Base-by-base conservation (phyloP, 2,113 vertebrate species). In the Ictidomys tridecemlineatus region DNA sequence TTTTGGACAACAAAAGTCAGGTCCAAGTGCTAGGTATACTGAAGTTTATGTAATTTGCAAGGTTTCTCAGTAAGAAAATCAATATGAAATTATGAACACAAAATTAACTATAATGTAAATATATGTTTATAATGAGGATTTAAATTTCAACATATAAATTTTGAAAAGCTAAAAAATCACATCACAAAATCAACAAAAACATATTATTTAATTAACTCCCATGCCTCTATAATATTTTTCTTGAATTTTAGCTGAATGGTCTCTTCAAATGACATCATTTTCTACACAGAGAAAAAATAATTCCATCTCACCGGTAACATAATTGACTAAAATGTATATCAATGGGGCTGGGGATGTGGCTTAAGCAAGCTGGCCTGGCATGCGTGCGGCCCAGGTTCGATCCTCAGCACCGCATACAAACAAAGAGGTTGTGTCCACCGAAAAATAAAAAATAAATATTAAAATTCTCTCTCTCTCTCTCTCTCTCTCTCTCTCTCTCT, bases 261-360 rank as follows among this genome's bases (percentile, higher is more conserved):
- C 17, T 65, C 26, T 53, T 78, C 69, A 48, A 61, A 45, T 69
- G 37, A 67, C 12, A 69, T 70, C 18, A 30, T 86, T 91, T 94
- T 92, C 61, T 91, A 80, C 18, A 30, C 8, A 80, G 45, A 94
- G 24, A 56, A 65, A 95, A 96, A 90, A 77, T 30, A 82, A 92
- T 58, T 90, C 13, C 1, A 5, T 83, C 53, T 85, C 69, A 74
- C 37, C 14, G 67, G 42, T 84, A 65, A 10, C 11, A 51, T 39
- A 67, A 73, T 20, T 79, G 32, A 9, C 48, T 78, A 89, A 56
- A 51, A 94, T 89, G 95, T 63, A 8, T 89, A 69, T 65, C 8
- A 80, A 56, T 58, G 88, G 42, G 42, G 8, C 42, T 45, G 42
- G 42, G 42, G 42, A 45, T 45, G 42, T 45, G 42, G 42, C 42